Evolutionary conservation across 2,888 invertebrate species (phyloP).

Genomic region (Meteorus cinctellus): DNA sequence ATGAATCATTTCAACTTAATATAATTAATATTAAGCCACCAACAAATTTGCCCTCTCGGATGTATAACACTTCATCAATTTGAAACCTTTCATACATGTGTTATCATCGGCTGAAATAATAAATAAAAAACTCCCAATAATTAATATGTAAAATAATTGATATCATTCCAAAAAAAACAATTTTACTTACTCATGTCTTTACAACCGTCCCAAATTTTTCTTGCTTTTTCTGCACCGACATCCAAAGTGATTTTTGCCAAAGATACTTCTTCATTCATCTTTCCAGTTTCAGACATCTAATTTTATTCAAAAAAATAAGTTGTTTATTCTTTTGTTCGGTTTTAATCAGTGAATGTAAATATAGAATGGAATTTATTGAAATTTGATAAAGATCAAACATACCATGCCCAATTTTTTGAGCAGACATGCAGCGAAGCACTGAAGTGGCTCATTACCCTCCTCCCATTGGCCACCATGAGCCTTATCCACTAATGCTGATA

Average conservation of each 20-base stretch:
- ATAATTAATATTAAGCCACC: not conserved
- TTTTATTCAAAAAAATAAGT: constrained; percentile 7
- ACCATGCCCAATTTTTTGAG: constrained; percentile 65
- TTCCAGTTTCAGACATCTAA: constrained; percentile 60
- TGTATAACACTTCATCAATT: constrained; percentile 51
- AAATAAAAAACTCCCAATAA: not conserved
- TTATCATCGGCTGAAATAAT: constrained; percentile 44
- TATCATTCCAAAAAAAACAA: constrained; percentile 14
- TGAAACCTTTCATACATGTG: constrained; percentile 46
- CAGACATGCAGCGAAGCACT: constrained; percentile 63
- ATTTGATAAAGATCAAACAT: constrained; percentile 48
- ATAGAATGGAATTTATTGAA: no score
- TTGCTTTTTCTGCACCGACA: constrained; percentile 53
- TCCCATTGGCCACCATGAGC: constrained; percentile 54
- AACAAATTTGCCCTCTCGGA: constrained; percentile 35
- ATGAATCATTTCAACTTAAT: not conserved
- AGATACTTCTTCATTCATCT: constrained; percentile 56
- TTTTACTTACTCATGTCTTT: constrained; percentile 54
- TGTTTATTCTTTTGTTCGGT: not conserved
- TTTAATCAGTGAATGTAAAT: no score
- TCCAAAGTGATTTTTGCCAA: constrained; percentile 56
- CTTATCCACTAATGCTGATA: constrained; percentile 58
- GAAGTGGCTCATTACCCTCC: constrained; percentile 57
- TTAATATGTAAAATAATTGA: not conserved
- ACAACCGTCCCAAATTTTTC: constrained; percentile 56